Evolutionary conservation across 2,888 invertebrate species (phyloP).

Genomic region (Notocelia uddmanniana): DNA sequence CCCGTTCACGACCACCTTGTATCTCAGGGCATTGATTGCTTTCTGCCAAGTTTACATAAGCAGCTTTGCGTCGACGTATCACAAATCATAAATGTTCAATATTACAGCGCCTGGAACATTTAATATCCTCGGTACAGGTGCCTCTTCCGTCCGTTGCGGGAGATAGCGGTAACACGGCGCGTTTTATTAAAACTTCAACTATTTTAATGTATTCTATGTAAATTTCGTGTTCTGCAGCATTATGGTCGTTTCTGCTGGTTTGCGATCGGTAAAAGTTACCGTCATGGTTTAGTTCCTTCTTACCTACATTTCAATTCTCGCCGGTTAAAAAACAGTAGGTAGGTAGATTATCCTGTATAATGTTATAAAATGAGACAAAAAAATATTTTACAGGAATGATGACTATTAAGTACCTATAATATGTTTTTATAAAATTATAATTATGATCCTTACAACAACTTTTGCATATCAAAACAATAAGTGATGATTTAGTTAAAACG

Average conservation of each 20-base stretch:
- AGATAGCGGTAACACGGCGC: conserved; percentile 24
- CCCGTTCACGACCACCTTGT: conserved; percentile 8
- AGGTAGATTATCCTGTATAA: background rate
- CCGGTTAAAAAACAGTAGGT: background rate
- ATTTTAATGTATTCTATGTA: conserved; percentile 32
- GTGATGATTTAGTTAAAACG: no score
- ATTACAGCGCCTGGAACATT: conserved; percentile 58
- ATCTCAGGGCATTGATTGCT: conserved; percentile 35
- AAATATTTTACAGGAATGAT: background rate
- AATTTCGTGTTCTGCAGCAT: conserved; percentile 3
- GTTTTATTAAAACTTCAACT: conserved; percentile 41
- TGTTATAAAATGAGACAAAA: background rate
- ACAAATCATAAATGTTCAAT: conserved; percentile 60
- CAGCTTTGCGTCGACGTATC: conserved; percentile 48
- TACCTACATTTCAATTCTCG: background rate
- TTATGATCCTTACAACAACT: no score
- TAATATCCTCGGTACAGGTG: conserved; percentile 65
- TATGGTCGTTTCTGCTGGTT: conserved; percentile 8
- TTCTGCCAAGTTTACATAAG: conserved; percentile 42
- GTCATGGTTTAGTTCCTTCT: background rate
- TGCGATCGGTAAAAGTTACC: background rate
- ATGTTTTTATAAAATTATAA: no score
- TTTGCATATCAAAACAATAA: no score
- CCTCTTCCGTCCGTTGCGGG: background rate
- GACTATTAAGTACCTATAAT: no score